These are phyloP conservation scores for Protophormia terraenovae DNA, from an alignment of 2,888 invertebrate species.

Conservation along the genomic window DNA sequence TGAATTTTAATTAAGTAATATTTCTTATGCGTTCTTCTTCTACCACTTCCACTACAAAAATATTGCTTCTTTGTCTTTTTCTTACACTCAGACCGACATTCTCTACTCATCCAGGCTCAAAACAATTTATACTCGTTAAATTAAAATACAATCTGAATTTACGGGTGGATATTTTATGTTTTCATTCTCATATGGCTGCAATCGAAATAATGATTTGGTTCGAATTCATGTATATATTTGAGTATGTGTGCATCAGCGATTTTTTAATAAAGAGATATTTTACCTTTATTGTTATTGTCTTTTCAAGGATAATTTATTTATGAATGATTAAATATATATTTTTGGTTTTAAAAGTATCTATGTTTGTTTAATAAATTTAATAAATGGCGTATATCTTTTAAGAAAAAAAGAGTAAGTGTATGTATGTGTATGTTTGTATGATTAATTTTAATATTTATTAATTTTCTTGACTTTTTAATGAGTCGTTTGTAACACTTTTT, in stretches of 20 bases:
- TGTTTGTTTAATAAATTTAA: background rate
- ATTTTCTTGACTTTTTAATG: constrained; percentile 1
- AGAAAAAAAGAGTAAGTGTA: background rate
- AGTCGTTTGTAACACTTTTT: constrained; percentile 38
- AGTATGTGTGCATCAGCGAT: background rate
- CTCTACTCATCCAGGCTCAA: background rate
- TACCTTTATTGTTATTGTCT: constrained; percentile 26
- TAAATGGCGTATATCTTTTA: background rate
- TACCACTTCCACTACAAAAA: background rate
- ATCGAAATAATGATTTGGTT: background rate
- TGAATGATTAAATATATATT: constrained; percentile 4
- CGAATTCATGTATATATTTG: background rate
- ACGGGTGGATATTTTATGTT: constrained; percentile 19
- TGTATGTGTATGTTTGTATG: background rate
- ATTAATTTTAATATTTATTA: constrained; percentile 27
- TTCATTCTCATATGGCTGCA: background rate
- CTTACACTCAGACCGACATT: background rate
- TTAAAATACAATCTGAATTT: constrained; percentile 17
- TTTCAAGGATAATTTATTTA: constrained; percentile 46
- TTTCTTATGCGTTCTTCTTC: constrained; percentile 31
- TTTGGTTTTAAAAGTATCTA: background rate
- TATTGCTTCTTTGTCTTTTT: background rate
- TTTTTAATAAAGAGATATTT: constrained; percentile 57
- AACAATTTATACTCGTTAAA: constrained; percentile 23
- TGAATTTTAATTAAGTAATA: constrained; percentile 60